phyloP scores from a whole-genome alignment of 2,888 invertebrate species.

The Chrysolina americana region DNA sequence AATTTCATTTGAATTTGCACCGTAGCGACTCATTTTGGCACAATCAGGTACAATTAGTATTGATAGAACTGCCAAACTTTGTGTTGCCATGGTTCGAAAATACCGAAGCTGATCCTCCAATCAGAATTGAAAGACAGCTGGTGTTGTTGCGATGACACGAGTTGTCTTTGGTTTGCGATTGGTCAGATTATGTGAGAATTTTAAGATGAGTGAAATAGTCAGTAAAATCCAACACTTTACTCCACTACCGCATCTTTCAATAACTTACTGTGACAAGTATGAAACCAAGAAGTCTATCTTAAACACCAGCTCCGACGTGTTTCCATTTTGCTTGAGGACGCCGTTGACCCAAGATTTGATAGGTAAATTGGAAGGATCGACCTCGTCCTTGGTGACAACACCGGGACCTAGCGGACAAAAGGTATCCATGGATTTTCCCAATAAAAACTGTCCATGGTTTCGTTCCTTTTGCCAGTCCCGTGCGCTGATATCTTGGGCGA shows the following conservation, averaged over 20 bases:
- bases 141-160: no score
- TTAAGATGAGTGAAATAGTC: no score
- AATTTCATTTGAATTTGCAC: no score
- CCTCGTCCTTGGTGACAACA: slow-evolving; percentile 82
- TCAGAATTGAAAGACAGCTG: no score
- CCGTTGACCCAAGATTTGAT: slow-evolving; percentile 86
- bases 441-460: slow-evolving; percentile 85
- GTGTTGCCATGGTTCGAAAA: no score
- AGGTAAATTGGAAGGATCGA: slow-evolving; percentile 80
- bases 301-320: slow-evolving; percentile 85
- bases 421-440: slow-evolving; percentile 89
- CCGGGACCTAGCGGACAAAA: slow-evolving; percentile 92
- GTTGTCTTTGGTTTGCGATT: no score
- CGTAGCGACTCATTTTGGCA: no score
- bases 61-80: no score
- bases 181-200: no score
- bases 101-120: no score
- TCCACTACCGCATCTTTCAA: background rate
- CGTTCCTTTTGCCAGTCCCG: slow-evolving; percentile 89
- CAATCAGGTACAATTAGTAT: no score
- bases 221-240: no score
- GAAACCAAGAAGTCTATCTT: slow-evolving; percentile 84
- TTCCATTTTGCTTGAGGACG: slow-evolving; percentile 82
- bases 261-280: slow-evolving; percentile 79
- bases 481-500: slow-evolving; percentile 90